phyloP scores from a whole-genome alignment of 2,888 invertebrate species.

The Tuberolachnus salignus region DNA sequence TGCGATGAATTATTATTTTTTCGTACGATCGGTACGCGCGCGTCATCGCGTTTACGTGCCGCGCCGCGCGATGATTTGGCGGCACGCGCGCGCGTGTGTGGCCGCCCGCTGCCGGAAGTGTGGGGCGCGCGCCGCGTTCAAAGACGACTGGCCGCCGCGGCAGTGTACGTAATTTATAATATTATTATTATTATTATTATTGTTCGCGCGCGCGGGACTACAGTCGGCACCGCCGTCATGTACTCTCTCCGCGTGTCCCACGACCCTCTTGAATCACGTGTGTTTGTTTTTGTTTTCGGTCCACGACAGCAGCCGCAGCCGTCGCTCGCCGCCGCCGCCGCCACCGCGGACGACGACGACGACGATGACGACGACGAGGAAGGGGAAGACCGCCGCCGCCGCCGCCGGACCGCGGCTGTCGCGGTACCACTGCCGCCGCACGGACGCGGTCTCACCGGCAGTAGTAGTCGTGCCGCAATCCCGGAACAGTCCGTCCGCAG shows the following conservation, averaged over 20 bases:
- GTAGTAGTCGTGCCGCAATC: slow-evolving; percentile 31
- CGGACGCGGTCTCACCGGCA: slow-evolving; percentile 25
- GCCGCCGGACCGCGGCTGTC: background rate
- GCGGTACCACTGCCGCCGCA: slow-evolving; percentile 11
- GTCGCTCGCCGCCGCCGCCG: slow-evolving; percentile 1
- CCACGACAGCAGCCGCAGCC: slow-evolving; percentile 8
- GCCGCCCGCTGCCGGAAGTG: slow-evolving; percentile 22
- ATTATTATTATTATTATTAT: slow-evolving; percentile 16
- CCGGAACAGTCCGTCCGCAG: slow-evolving; percentile 39
- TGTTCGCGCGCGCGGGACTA: background rate
- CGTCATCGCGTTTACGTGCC: no score
- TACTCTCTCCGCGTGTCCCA: background rate
- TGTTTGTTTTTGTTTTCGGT: slow-evolving; percentile 56
- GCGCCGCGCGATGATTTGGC: background rate
- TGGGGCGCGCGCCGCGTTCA: slow-evolving; percentile 7
- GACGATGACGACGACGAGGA: background rate
- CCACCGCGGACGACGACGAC: background rate
- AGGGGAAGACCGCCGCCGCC: slow-evolving; percentile 12
- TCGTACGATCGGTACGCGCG: background rate
- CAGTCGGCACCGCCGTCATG: background rate
- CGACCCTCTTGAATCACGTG: slow-evolving; percentile 45
- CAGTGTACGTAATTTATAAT: background rate
- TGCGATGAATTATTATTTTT: background rate
- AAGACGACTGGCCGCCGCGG: background rate
- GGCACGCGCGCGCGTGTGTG: slow-evolving; percentile 12